A percentile compares a stretch with the other conserved stretches of the same genome.
Conservation (phyloP, 30 jellyfish, hydroid and myxozoan species). For the Aurelia aurita region DNA sequence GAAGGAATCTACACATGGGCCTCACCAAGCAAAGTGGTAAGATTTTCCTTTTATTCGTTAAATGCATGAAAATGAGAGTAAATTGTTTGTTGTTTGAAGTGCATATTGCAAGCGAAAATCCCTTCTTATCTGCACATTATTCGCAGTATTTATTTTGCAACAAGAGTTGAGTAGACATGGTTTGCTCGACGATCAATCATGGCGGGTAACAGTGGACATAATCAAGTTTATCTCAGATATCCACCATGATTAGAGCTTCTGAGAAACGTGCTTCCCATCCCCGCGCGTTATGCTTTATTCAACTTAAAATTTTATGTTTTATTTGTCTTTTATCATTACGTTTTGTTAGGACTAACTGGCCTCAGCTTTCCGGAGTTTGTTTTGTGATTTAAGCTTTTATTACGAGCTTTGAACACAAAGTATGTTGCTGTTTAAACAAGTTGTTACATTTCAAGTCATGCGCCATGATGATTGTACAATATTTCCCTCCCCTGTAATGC, state of each 20-base stretch:
- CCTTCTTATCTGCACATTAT: background rate
- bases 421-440: background rate
- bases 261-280: background rate
- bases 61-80: background rate
- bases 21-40: conserved; percentile 76
- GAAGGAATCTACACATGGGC: conserved; percentile 64
- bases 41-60: background rate
- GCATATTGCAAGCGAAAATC: background rate
- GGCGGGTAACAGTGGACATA: conserved; percentile 39
- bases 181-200: conserved; percentile 39
- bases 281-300: background rate
- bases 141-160: background rate
- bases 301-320: background rate
- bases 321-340: conserved; percentile 6
- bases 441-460: background rate
- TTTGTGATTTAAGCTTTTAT: conserved; percentile 2
- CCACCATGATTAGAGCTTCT: background rate
- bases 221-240: background rate
- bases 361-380: background rate
- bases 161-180: background rate
- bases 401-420: background rate
- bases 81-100: background rate
- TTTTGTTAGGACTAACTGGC: background rate
- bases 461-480: no score
- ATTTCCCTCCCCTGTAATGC: conserved; percentile 17